These are phyloP conservation scores for Trogon surrucura DNA, from an alignment of 2,113 vertebrate species.

Conservation along the genomic window DNA sequence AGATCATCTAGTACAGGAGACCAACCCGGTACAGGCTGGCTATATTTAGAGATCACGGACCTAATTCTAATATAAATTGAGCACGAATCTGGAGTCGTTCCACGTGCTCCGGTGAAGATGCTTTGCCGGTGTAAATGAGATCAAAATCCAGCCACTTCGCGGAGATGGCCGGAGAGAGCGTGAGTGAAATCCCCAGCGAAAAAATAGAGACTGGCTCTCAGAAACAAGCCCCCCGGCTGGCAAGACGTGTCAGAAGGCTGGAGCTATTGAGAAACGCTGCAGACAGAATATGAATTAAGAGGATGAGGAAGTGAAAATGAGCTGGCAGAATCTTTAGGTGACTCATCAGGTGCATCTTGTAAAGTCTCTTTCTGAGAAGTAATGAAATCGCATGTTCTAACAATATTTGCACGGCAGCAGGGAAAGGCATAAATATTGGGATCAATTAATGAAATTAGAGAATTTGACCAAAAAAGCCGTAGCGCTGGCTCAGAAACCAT, in stretches of 20 bases:
- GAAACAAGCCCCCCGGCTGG: neutral
- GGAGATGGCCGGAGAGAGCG: neutral
- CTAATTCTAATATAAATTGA: neutral
- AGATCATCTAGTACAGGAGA: neutral
- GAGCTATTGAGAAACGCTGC: slow-evolving; percentile 27
- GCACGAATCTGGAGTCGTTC: fast-evolving
- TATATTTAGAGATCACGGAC: neutral
- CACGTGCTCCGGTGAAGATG: neutral
- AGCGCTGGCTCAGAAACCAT: slow-evolving; percentile 39
- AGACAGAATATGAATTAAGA: slow-evolving; percentile 57
- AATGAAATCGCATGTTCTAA: slow-evolving; percentile 61
- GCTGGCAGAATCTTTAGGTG: slow-evolving; percentile 66
- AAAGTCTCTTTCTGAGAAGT: slow-evolving; percentile 64
- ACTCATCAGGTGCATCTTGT: slow-evolving; percentile 73
- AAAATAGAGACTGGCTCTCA: neutral
- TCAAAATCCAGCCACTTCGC: neutral
- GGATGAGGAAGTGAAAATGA: slow-evolving; percentile 57
- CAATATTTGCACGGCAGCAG: slow-evolving; percentile 66
- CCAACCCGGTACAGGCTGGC: neutral
- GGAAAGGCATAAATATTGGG: slow-evolving; percentile 69
- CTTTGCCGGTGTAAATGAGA: neutral
- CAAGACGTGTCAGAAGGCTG: neutral
- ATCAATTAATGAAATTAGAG: slow-evolving; percentile 68
- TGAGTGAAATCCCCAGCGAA: neutral
- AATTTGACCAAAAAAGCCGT: slow-evolving; percentile 63